Evolutionary conservation across 2,113 vertebrate genomes (phyloP).

Genomic region (Oreochromis spilurus): DNA sequence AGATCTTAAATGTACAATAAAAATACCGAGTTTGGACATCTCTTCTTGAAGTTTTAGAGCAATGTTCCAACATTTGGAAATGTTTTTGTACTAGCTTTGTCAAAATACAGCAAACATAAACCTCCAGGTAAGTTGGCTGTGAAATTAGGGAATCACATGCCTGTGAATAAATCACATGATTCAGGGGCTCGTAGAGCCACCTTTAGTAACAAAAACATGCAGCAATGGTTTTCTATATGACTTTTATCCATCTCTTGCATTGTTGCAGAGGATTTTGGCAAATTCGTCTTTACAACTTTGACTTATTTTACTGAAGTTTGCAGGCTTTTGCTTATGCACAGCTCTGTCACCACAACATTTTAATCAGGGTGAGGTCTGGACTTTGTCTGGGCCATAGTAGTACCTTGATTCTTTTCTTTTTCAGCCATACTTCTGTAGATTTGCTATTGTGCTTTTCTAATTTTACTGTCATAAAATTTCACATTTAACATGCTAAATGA

Average conservation of each 20-base stretch:
- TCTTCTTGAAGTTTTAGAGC: not conserved
- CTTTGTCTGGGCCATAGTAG: not conserved
- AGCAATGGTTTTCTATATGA: not conserved
- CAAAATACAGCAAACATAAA: not conserved
- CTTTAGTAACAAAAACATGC: not conserved
- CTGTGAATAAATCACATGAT: not conserved
- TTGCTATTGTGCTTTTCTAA: not conserved
- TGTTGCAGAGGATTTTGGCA: fast-evolving
- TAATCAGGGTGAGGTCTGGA: not conserved
- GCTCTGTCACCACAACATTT: not conserved
- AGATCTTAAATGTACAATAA: not conserved
- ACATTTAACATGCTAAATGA: not conserved
- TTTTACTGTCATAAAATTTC: not conserved
- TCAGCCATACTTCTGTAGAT: not conserved
- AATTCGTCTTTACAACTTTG: fast-evolving
- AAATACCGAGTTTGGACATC: not conserved
- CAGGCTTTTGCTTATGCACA: not conserved
- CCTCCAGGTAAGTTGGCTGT: fast-evolving
- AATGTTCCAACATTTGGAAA: not conserved
- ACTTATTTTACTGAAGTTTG: not conserved
- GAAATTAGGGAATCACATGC: fast-evolving
- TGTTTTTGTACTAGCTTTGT: fast-evolving
- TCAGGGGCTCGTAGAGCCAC: not conserved
- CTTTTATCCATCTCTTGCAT: fast-evolving
- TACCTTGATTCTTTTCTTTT: not conserved